Evolutionary conservation across 2,113 vertebrate genomes (phyloP).

Genomic region (Hippocampus mohnikei): DNA sequence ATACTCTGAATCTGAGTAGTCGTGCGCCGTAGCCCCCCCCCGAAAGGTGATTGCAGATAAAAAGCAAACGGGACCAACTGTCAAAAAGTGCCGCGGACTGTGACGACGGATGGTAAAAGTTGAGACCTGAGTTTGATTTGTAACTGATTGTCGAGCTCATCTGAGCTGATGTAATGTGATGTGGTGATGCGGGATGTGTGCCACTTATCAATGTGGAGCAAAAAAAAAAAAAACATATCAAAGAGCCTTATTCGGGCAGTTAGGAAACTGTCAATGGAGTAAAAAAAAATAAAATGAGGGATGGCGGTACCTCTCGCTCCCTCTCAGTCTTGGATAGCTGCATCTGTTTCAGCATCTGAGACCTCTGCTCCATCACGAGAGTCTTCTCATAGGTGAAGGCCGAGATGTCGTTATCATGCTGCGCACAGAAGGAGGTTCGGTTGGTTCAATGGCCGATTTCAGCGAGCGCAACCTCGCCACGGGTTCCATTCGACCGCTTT

Average conservation of each 20-base stretch:
- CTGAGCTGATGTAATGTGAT: neutral
- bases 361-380: constrained; percentile 93
- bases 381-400: constrained; percentile 97
- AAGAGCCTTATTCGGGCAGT: no score
- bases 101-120: neutral
- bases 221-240: neutral
- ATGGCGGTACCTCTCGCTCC: constrained; percentile 83
- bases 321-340: constrained; percentile 89
- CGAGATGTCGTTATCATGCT: constrained; percentile 96
- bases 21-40: constrained; percentile 40
- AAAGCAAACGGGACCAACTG: constrained; percentile 58
- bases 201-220: neutral
- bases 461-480: neutral
- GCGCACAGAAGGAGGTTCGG: constrained; percentile 8
- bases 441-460: neutral
- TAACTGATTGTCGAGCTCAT: neutral
- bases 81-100: constrained; percentile 28
- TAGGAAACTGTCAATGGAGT: neutral
- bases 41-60: constrained; percentile 42
- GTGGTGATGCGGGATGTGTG: neutral
- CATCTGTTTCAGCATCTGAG: constrained; percentile 97
- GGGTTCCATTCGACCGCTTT: neutral
- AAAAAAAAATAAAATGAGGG: neutral
- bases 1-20: constrained; percentile 80
- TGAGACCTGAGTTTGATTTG: neutral